A percentile compares a stretch with the other conserved stretches of the same genome.
Conservation (phyloP, 1,140 invertebrate genomes). For the Andricus grossulariae region DNA sequence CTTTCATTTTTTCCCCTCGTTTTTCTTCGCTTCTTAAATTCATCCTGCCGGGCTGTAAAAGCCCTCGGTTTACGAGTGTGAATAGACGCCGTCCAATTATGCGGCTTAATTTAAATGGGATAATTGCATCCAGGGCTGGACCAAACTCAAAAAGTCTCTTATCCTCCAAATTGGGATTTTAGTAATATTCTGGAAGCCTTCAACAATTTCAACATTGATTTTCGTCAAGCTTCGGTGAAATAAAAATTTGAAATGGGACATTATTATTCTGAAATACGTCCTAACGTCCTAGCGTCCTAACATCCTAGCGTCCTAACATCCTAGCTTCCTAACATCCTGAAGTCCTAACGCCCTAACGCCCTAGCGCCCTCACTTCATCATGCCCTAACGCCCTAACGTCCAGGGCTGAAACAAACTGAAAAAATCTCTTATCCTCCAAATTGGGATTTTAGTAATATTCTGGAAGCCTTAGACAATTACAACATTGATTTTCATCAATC, state of each 20-base stretch:
- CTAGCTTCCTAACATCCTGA: too few relatives aligned
- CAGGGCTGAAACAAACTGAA: too few relatives aligned
- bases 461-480: constrained; percentile 41
- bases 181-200: constrained; percentile 36
- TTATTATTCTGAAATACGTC: too few relatives aligned
- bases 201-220: constrained; percentile 50
- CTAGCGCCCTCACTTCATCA: too few relatives aligned
- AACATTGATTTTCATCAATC: constrained; percentile 47
- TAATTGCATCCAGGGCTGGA: constrained; percentile 65
- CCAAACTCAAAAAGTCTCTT: constrained; percentile 38
- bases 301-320: too few relatives aligned
- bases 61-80: constrained; percentile 70
- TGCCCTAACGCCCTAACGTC: too few relatives aligned
- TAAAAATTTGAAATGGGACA: too few relatives aligned
- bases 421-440: too few relatives aligned
- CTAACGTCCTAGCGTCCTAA: too few relatives aligned
- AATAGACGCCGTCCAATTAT: constrained; percentile 72
- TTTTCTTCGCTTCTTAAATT: constrained; percentile 62
- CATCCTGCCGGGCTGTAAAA: constrained; percentile 63
- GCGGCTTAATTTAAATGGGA: constrained; percentile 73
- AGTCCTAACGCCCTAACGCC: too few relatives aligned
- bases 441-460: too few relatives aligned
- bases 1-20: constrained; percentile 47
- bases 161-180: neutral
- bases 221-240: constrained; percentile 32